A percentile compares a stretch with the other conserved stretches of the same genome.
Evolutionary conservation across 2,797 vertebrate genomes (phyloP).

Genomic region (Smutsia temminckii): DNA sequence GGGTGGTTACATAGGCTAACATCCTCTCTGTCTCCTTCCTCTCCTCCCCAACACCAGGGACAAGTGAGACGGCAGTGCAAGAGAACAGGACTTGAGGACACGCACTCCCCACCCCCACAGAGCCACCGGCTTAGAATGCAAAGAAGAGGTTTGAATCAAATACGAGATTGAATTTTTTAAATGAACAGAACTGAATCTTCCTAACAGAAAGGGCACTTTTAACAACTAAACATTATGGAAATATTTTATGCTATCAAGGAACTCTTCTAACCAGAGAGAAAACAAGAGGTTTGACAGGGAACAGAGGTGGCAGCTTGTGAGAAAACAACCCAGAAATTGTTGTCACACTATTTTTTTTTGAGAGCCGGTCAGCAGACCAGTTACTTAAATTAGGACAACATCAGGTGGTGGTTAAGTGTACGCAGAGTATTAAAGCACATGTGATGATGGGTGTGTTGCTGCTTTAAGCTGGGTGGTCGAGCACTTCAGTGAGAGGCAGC

Average conservation of each 20-base stretch:
- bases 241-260: background rate
- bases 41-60: background rate
- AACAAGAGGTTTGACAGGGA: background rate
- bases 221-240: background rate
- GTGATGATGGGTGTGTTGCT: background rate
- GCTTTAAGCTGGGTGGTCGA: background rate
- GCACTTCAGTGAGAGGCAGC: background rate
- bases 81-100: background rate
- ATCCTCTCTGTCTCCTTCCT: background rate
- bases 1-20: background rate
- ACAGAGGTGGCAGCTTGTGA: background rate
- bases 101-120: accelerated
- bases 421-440: background rate
- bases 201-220: background rate
- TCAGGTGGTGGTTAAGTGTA: background rate
- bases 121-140: background rate
- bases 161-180: background rate
- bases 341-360: background rate
- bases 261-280: background rate
- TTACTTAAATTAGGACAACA: background rate
- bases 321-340: background rate
- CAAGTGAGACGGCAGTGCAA: background rate
- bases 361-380: background rate
- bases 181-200: background rate
- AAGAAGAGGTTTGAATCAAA: background rate